phyloP scores from a whole-genome alignment of 2,888 invertebrate species.

The Acrocyrtus sp. region DNA sequence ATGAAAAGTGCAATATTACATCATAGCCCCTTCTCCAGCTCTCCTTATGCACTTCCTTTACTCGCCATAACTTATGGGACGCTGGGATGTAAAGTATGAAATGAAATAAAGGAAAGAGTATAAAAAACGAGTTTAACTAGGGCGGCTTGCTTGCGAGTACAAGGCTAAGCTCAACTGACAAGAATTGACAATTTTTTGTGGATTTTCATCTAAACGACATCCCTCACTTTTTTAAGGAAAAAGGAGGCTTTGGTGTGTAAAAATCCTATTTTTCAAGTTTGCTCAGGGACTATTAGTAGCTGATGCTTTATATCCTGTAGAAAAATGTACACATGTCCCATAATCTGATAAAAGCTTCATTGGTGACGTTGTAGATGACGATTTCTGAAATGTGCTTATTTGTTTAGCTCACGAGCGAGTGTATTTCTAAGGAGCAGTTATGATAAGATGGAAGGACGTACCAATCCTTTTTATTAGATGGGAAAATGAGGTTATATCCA shows the following conservation, averaged over 20 bases:
- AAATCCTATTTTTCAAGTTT: no score
- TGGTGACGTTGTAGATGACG: conserved; percentile 2
- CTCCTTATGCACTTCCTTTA: not conserved
- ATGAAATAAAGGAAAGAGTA: conserved; percentile 14
- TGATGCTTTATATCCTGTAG: no score
- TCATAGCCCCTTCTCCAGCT: not conserved
- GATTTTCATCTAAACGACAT: conserved; percentile 1
- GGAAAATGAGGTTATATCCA: conserved; percentile 11
- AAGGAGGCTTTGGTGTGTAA: not conserved
- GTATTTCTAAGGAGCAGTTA: not conserved
- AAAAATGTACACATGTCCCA: not conserved
- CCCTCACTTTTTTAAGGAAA: conserved; percentile 3
- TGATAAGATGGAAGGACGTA: not conserved
- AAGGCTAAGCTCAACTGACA: conserved; percentile 29
- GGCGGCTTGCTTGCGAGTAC: conserved; percentile 17
- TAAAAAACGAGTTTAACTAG: conserved; percentile 23
- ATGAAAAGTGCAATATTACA: not conserved
- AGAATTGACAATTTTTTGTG: conserved; percentile 37
- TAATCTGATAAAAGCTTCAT: conserved; percentile 11
- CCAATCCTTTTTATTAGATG: not conserved
- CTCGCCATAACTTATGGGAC: not conserved
- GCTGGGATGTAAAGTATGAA: not conserved
- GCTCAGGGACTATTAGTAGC: no score
- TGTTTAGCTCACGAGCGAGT: not conserved
- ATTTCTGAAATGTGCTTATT: not conserved